A percentile compares a stretch with the other conserved stretches of the same genome.
phyloP scores from a whole-genome alignment of 1,140 invertebrate species.

The Megalonaias nervosa region DNA sequence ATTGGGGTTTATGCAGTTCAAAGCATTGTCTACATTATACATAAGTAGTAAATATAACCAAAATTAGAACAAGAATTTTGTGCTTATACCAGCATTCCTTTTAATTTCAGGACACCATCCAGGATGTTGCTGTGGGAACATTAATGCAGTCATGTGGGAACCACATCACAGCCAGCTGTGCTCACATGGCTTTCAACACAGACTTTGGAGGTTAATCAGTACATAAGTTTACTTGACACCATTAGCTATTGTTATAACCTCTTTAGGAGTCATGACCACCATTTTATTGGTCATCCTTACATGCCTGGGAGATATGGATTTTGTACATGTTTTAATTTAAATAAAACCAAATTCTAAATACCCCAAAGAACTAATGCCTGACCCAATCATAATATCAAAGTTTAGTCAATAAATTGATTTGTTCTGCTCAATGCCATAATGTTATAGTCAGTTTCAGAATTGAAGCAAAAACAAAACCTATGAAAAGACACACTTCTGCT shows the following conservation, averaged over 20 bases:
- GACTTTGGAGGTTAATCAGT: slow-evolving; percentile 74
- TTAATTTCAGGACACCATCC: slow-evolving; percentile 80
- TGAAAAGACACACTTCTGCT: too few relatives aligned
- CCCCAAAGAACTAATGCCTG: too few relatives aligned
- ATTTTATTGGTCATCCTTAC: background rate
- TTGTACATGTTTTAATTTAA: background rate
- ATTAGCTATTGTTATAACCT: background rate
- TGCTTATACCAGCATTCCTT: slow-evolving; percentile 7
- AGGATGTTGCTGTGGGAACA: slow-evolving; percentile 90
- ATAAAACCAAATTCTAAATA: too few relatives aligned
- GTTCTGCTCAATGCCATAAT: too few relatives aligned
- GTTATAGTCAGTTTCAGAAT: too few relatives aligned
- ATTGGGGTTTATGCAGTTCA: background rate
- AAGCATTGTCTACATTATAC: background rate
- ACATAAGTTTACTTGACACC: background rate
- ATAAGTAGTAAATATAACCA: slow-evolving; percentile 3
- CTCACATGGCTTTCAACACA: slow-evolving; percentile 95
- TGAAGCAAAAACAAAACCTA: too few relatives aligned
- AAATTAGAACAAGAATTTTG: background rate
- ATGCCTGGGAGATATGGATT: background rate
- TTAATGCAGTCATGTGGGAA: slow-evolving; percentile 93
- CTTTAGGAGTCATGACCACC: background rate
- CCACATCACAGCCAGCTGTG: slow-evolving; percentile 91
- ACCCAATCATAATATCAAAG: too few relatives aligned
- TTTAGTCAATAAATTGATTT: too few relatives aligned